Base-by-base conservation (phyloP, 2,888 invertebrate species). In the Heteromyza rotundicornis region DNA sequence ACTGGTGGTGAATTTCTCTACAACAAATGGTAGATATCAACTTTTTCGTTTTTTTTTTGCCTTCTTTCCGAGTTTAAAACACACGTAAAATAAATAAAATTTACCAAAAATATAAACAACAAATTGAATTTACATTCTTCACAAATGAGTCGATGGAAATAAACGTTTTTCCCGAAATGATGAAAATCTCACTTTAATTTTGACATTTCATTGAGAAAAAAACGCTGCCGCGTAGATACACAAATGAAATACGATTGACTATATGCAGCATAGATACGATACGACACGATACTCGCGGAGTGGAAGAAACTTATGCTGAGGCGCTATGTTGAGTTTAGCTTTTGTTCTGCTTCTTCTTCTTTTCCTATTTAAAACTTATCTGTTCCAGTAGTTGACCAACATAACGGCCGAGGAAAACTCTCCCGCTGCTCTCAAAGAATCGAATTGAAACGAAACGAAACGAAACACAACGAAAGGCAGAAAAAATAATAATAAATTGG, bases 201-300 rank as follows among this genome's bases (percentile, higher is more conserved):
- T n/a, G 40, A 14, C 20, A 47, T 19, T 20, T 20, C 47, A 47
- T 47, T 47, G 19, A 47, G 47, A 47, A 60, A 62, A n/a, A 64
- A 62, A 63, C 59, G 67, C 67, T 67, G 64, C 65, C 67, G 67
- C 69, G 65, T 65, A 67, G 67, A 69, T 69, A 67, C 66, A 69
- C 65, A 69, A 69, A 64, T 65, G 64, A 60, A 65, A 63, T 63
- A 63, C 65, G 69, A 66, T 67, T 67, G 62, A 65, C n/a, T n/a
- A n/a, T n/a, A n/a, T 36, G 59, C 40, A 35, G 47, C 17, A 19
- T 20, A 17, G 47, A 19, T 20, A 19, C 17, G 17, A 19, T 19
- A 7, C 47, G 40, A 3, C 10, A 40, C 40, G 14, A 40, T 40
- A 40, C 16, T n/a, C 14, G 40, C 40, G 5, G 40, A 40, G 40